Evolutionary conservation across 2,888 invertebrate species (phyloP).

Genomic region (Erebia palarica): DNA sequence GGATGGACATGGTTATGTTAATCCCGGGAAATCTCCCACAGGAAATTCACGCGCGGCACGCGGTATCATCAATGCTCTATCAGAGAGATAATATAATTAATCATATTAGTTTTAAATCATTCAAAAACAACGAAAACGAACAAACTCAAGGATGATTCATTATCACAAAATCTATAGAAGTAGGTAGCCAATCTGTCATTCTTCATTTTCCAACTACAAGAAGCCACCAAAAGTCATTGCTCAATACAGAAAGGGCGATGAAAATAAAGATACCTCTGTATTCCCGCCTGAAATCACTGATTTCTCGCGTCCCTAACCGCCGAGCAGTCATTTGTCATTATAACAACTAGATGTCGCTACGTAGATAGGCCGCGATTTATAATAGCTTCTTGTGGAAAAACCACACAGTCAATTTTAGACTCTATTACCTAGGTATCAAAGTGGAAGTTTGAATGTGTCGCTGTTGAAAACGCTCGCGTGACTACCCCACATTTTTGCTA

Average conservation of each 20-base stretch:
- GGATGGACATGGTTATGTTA: too few species aligned
- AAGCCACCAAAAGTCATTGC: conserved; percentile 32
- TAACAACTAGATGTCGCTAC: conserved; percentile 52
- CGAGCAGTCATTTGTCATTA: conserved; percentile 53
- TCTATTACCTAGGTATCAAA: conserved; percentile 11
- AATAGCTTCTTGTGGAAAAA: conserved; percentile 41
- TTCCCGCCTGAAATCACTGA: conserved; percentile 40
- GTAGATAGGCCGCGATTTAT: conserved; percentile 50
- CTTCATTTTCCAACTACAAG: conserved; percentile 4
- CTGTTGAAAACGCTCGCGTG: conserved; percentile 44
- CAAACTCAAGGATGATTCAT: background rate
- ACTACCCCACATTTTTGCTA: conserved; percentile 45
- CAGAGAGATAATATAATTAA: too few species aligned
- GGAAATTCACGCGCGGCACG: too few species aligned
- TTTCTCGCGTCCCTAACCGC: conserved; percentile 40
- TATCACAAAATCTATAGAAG: background rate
- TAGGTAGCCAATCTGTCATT: background rate
- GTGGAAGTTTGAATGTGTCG: conserved; percentile 30
- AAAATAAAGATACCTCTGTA: conserved; percentile 41
- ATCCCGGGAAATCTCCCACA: too few species aligned
- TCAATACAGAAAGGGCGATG: conserved; percentile 36
- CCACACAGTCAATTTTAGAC: conserved; percentile 21
- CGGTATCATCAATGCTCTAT: too few species aligned
- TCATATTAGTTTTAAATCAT: too few species aligned
- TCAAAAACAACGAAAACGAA: background rate